A percentile compares a stretch with the other conserved stretches of the same genome.
phyloP scores from a whole-genome alignment of 2,113 vertebrate genomes.

The Leucopsar rothschildi region DNA sequence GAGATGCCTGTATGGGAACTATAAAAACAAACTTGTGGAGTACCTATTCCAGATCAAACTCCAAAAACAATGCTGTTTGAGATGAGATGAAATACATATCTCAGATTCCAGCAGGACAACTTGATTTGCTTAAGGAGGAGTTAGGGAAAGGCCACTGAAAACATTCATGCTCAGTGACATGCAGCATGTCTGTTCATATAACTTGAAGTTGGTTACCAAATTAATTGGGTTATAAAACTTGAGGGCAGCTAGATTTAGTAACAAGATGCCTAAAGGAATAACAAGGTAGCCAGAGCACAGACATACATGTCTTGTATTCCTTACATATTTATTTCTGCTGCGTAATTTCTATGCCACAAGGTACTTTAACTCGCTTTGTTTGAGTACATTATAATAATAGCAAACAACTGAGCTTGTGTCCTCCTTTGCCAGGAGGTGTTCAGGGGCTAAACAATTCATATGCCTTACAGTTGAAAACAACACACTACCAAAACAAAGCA shows the following conservation, averaged over 20 bases:
- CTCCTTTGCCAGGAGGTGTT: neutral
- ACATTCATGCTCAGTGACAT: neutral
- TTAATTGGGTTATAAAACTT: neutral
- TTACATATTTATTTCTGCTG: neutral
- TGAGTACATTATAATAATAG: neutral
- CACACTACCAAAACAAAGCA: conserved; percentile 3
- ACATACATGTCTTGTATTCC: neutral
- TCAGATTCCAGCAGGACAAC: neutral
- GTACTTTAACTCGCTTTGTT: neutral
- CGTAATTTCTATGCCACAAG: neutral
- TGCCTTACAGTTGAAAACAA: neutral
- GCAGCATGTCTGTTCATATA: fast-evolving
- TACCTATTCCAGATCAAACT: neutral
- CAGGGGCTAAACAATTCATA: neutral
- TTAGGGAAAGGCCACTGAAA: neutral
- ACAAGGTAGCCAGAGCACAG: neutral
- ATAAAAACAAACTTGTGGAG: neutral
- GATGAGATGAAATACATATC: too few relatives aligned
- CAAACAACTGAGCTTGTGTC: neutral
- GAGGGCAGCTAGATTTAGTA: neutral
- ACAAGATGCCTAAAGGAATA: neutral
- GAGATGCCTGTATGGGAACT: neutral
- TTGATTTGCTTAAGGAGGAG: neutral
- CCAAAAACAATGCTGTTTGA: neutral
- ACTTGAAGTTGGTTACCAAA: neutral